These are phyloP conservation scores for Eurystomus glaucurus DNA, from an alignment of 2,797 vertebrate species.

Conservation along the genomic window DNA sequence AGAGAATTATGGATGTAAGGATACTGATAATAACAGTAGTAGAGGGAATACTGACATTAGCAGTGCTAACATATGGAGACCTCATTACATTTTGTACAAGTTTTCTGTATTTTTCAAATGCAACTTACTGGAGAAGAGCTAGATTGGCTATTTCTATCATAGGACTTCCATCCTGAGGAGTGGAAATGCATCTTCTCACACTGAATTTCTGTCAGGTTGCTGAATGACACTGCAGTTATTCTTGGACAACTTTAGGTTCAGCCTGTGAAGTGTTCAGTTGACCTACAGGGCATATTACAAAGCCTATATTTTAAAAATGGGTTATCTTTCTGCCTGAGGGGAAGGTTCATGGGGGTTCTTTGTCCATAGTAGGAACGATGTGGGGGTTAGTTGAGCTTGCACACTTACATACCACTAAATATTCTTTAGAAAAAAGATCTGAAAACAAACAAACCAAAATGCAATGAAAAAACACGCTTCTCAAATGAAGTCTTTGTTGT, in stretches of 20 bases:
- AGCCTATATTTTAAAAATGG: neutral
- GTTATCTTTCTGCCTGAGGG: neutral
- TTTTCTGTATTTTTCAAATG: neutral
- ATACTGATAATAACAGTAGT: neutral
- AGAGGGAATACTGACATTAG: neutral
- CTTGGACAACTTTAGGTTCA: neutral
- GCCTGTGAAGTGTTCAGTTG: neutral
- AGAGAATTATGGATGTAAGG: rapidly evolving
- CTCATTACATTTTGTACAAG: rapidly evolving
- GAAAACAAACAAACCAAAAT: conserved; percentile 5
- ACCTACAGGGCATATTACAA: neutral
- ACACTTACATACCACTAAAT: neutral
- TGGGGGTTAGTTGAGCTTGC: neutral
- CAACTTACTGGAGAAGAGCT: neutral
- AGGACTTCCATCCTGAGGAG: neutral
- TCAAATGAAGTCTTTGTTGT: neutral
- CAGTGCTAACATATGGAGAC: neutral
- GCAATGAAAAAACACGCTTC: neutral
- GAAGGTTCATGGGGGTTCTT: neutral
- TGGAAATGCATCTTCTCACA: neutral
- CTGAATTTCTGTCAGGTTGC: neutral
- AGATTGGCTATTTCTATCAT: neutral
- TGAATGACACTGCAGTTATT: neutral
- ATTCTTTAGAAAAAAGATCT: neutral
- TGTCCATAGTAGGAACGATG: neutral